phyloP scores from a whole-genome alignment of 2,888 invertebrate species.

The Griposia aprilina region DNA sequence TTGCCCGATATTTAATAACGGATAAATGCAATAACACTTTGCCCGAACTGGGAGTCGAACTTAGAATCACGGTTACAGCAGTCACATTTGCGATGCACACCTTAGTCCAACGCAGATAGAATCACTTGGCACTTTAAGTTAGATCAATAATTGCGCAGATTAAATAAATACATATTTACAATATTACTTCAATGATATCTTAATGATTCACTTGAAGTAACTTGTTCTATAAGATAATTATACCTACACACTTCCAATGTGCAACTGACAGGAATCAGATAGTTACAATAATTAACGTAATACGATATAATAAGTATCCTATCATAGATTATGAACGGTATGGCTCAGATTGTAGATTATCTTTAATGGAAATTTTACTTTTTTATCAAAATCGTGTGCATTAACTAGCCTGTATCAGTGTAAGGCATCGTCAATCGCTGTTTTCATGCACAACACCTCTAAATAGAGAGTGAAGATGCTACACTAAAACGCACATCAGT shows the following conservation, averaged over 20 bases:
- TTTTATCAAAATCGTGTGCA: conserved; percentile 15
- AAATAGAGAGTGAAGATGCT: not conserved
- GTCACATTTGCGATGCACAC: no score
- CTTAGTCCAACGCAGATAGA: not conserved
- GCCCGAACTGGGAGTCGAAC: not conserved
- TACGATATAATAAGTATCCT: conserved; percentile 24
- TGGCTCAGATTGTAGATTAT: conserved; percentile 14
- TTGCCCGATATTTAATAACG: not conserved
- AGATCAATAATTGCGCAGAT: conserved; percentile 18
- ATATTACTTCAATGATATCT: conserved; percentile 13
- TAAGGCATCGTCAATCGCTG: not conserved
- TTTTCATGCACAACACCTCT: not conserved
- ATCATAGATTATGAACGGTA: conserved; percentile 20
- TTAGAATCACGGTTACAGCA: no score
- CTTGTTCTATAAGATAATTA: conserved; percentile 18
- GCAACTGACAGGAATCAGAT: conserved; percentile 33
- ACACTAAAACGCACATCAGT: not conserved
- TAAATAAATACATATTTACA: not conserved
- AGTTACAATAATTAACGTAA: conserved; percentile 35
- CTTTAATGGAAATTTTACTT: conserved; percentile 29
- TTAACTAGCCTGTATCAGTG: no score
- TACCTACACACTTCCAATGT: conserved; percentile 33
- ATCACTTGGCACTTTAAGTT: not conserved
- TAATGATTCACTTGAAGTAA: conserved; percentile 26
- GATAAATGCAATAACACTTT: not conserved